phyloP scores from a whole-genome alignment of 2,888 invertebrate genomes.

The Clistopyga incitator region DNA sequence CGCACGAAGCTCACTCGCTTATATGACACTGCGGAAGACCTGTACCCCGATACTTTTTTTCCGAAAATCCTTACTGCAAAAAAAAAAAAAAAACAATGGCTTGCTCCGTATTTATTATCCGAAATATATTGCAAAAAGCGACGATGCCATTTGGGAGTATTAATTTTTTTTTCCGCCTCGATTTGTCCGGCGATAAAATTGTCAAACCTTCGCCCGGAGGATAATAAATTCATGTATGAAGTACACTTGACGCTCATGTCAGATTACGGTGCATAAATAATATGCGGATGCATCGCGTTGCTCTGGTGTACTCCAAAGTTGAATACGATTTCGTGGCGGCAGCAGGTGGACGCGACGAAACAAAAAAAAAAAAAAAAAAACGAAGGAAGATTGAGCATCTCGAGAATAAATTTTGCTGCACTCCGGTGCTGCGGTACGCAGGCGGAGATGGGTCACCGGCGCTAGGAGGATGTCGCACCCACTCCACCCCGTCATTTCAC shows the following conservation, averaged over 20 bases:
- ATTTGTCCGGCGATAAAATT: background rate
- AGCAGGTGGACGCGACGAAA: constrained; percentile 26
- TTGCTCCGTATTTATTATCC: too few species aligned
- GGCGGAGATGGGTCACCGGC: constrained; percentile 49
- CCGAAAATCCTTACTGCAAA: background rate
- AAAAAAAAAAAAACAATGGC: background rate
- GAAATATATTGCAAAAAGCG: too few species aligned
- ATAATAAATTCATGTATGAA: constrained; percentile 34
- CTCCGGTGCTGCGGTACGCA: constrained; percentile 27
- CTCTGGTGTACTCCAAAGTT: constrained; percentile 34
- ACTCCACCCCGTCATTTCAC: constrained; percentile 42
- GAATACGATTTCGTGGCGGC: constrained; percentile 44
- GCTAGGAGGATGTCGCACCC: constrained; percentile 51
- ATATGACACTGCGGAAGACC: constrained; percentile 23
- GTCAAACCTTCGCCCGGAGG: background rate
- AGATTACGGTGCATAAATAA: constrained; percentile 55
- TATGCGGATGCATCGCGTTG: constrained; percentile 20
- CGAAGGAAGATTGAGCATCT: constrained; percentile 51
- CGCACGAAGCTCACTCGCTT: constrained; percentile 26
- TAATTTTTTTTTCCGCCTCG: background rate
- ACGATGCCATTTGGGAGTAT: too few species aligned
- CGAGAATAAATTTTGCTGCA: constrained; percentile 57
- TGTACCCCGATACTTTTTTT: constrained; percentile 20
- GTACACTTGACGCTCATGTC: constrained; percentile 42
- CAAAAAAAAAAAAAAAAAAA: too few species aligned